Evolutionary conservation across 2,113 vertebrate genomes (phyloP).

Genomic region (Chelonoidis abingdonii): DNA sequence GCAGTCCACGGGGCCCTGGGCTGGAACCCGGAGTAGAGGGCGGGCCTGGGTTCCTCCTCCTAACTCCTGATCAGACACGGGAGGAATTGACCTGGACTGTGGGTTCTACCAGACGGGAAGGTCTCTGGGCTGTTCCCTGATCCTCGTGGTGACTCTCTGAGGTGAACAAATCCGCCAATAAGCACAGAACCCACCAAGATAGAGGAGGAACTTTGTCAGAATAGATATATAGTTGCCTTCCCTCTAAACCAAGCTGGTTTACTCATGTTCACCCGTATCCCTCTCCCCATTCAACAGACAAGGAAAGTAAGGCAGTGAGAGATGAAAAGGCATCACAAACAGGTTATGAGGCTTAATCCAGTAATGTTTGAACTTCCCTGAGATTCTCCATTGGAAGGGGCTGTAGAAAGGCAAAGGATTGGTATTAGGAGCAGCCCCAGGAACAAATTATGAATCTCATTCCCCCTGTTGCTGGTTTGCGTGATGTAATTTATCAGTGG

Average conservation of each 20-base stretch:
- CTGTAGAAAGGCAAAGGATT: background rate
- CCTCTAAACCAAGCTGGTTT: background rate
- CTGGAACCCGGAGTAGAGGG: too few relatives aligned
- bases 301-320: background rate
- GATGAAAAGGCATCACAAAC: background rate
- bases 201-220: too few relatives aligned
- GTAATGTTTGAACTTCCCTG: background rate
- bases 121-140: too few relatives aligned
- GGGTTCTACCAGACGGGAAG: too few relatives aligned
- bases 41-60: too few relatives aligned
- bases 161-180: too few relatives aligned
- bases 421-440: background rate
- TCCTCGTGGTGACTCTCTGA: too few relatives aligned
- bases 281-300: background rate
- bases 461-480: constrained; percentile 18
- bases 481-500: constrained; percentile 9
- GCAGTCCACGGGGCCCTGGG: too few relatives aligned
- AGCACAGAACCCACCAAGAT: too few relatives aligned
- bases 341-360: background rate
- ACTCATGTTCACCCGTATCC: accelerated
- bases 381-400: background rate
- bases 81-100: too few relatives aligned
- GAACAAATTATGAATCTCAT: background rate
- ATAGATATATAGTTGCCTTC: too few relatives aligned
- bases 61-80: too few relatives aligned